These are phyloP conservation scores for Tachystola acroxantha DNA, from an alignment of 2,888 invertebrate genomes.

Conservation along the genomic window DNA sequence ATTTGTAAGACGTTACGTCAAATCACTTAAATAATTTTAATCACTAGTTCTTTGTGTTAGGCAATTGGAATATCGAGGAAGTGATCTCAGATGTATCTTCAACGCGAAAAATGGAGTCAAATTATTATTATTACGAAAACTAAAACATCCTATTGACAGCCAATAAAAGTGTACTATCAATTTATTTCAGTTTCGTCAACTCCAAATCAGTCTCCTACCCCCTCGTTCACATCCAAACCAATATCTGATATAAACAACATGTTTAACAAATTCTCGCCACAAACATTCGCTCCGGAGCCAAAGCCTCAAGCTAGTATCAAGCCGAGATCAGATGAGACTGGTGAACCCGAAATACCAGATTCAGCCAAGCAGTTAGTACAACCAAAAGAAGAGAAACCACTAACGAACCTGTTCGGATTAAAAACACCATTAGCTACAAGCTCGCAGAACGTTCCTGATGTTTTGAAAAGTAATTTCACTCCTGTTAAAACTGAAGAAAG, in stretches of 20 bases:
- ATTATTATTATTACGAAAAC: too few species aligned
- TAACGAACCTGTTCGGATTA: conserved; percentile 42
- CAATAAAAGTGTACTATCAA: too few species aligned
- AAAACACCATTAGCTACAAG: conserved; percentile 30
- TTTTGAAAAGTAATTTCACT: conserved; percentile 33
- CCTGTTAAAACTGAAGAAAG: conserved; percentile 30
- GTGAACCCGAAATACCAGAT: conserved; percentile 40
- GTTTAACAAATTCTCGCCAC: conserved; percentile 44
- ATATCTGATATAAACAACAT: conserved; percentile 43
- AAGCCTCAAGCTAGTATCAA: conserved; percentile 19
- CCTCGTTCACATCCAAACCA: conserved; percentile 48
- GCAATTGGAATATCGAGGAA: too few species aligned
- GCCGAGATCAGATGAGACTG: conserved; percentile 52
- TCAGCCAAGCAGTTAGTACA: conserved; percentile 16
- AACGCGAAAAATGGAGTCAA: too few species aligned
- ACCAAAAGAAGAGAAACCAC: conserved; percentile 37
- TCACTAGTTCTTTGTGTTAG: too few species aligned
- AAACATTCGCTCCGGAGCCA: conserved; percentile 25
- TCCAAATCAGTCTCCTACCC: conserved; percentile 26
- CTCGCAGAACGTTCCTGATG: conserved; percentile 37
- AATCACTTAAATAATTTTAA: too few species aligned
- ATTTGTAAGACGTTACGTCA: too few species aligned
- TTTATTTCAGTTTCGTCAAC: conserved; percentile 20
- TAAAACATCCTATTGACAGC: too few species aligned
- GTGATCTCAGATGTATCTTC: too few species aligned